phyloP scores from a whole-genome alignment of 2,797 vertebrate genomes.

The Poeciliopsis turneri region DNA sequence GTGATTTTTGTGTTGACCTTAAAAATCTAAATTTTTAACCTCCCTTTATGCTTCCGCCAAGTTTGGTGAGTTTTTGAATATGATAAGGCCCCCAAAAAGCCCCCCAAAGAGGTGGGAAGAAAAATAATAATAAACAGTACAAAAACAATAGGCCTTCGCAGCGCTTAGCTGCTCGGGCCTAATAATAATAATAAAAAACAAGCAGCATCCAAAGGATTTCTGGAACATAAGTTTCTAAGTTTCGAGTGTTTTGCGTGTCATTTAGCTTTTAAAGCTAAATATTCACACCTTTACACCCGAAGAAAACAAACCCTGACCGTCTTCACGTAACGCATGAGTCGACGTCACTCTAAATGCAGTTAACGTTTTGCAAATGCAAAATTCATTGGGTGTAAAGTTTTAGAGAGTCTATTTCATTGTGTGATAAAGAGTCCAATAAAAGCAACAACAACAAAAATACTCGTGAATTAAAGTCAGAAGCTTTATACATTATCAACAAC shows the following conservation, averaged over 20 bases:
- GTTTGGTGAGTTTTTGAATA: too few species aligned
- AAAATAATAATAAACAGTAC: too few species aligned
- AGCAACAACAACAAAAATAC: not conserved
- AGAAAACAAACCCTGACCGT: not conserved
- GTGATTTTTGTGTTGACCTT: too few species aligned
- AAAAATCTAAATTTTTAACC: too few species aligned
- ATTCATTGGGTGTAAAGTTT: not conserved
- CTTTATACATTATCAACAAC: not conserved
- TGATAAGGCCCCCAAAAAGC: too few species aligned
- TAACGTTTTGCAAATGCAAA: not conserved
- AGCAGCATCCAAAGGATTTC: not conserved
- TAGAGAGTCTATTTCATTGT: not conserved
- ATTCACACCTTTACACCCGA: not conserved
- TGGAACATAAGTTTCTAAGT: not conserved
- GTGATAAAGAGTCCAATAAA: not conserved
- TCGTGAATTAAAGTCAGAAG: not conserved
- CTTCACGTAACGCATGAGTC: not conserved
- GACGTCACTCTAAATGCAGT: not conserved
- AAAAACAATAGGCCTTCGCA: too few species aligned
- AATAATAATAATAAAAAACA: too few species aligned
- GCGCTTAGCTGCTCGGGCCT: too few species aligned
- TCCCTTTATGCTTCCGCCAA: too few species aligned
- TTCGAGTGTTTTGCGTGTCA: not conserved
- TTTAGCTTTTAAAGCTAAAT: not conserved
- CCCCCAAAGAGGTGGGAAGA: too few species aligned